Conservation (phyloP, 2,113 vertebrate genomes). For the Scartelaos histophorus region DNA sequence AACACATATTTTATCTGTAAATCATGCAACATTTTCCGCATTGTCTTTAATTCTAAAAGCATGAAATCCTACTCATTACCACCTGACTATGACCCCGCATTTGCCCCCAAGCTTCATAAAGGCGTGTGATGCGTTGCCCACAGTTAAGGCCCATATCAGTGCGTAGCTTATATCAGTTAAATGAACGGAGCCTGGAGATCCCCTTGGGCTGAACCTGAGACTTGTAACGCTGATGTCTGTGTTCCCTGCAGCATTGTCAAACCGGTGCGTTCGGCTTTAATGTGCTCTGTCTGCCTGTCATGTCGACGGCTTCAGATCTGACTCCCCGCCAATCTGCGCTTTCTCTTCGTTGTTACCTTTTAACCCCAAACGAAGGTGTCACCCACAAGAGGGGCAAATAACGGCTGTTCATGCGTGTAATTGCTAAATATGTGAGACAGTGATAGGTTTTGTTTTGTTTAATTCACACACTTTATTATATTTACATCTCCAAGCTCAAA, state of each 20-base stretch:
- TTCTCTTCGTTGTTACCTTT: constrained; percentile 25
- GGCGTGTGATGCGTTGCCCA: constrained; percentile 39
- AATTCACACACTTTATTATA: too few relatives aligned
- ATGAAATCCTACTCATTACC: background rate
- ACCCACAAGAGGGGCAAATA: background rate
- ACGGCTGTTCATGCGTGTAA: background rate
- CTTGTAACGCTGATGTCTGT: constrained; percentile 56
- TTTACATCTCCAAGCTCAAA: too few relatives aligned
- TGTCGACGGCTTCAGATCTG: constrained; percentile 45
- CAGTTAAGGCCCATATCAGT: constrained; percentile 48
- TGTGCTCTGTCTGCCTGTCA: constrained; percentile 63
- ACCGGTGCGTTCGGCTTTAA: constrained; percentile 63
- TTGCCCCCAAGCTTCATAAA: constrained; percentile 14
- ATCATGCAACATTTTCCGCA: too few relatives aligned
- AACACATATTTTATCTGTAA: too few relatives aligned
- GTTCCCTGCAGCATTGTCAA: constrained; percentile 61
- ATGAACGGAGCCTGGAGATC: constrained; percentile 58
- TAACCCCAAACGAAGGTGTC: constrained; percentile 40
- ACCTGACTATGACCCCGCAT: background rate
- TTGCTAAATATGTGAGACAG: background rate
- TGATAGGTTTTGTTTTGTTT: too few relatives aligned
- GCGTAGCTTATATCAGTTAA: constrained; percentile 56
- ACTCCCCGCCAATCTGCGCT: constrained; percentile 29
- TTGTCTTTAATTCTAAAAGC: background rate
- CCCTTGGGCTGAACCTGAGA: constrained; percentile 47